phyloP scores from a whole-genome alignment of 2,113 vertebrate species.

The Tympanuchus pallidicinctus region DNA sequence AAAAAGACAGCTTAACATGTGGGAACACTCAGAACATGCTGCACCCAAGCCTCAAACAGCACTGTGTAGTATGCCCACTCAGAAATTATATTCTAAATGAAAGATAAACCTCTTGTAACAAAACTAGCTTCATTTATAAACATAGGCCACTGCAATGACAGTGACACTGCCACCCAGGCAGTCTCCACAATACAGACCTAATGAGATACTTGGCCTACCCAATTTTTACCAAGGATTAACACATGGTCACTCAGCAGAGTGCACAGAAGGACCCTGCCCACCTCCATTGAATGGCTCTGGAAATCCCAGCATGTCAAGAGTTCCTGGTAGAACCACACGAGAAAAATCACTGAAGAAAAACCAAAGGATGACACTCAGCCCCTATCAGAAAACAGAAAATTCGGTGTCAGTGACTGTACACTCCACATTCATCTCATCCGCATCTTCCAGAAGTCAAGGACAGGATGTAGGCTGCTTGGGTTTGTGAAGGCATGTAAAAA shows the following conservation, averaged over 20 bases:
- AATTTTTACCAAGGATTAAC: neutral
- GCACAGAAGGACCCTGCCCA: neutral
- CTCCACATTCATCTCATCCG: rapidly evolving
- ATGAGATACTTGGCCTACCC: neutral
- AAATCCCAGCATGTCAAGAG: neutral
- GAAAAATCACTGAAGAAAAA: neutral
- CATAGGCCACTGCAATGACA: neutral
- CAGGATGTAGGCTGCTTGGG: neutral
- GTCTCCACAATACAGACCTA: rapidly evolving
- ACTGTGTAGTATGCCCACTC: neutral
- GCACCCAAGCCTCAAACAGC: neutral
- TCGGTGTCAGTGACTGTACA: neutral
- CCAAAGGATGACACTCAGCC: neutral
- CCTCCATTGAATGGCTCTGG: neutral
- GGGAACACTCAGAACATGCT: neutral
- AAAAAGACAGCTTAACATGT: neutral
- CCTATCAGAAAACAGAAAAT: neutral
- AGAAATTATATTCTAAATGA: neutral
- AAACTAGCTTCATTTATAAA: neutral
- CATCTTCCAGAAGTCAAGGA: neutral
- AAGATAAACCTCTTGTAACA: neutral
- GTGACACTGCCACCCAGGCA: neutral
- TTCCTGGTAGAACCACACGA: neutral
- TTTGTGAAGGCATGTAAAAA: neutral
- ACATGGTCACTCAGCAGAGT: neutral